Conservation (phyloP, 2,888 invertebrate genomes). For the Mythimna impura region DNA sequence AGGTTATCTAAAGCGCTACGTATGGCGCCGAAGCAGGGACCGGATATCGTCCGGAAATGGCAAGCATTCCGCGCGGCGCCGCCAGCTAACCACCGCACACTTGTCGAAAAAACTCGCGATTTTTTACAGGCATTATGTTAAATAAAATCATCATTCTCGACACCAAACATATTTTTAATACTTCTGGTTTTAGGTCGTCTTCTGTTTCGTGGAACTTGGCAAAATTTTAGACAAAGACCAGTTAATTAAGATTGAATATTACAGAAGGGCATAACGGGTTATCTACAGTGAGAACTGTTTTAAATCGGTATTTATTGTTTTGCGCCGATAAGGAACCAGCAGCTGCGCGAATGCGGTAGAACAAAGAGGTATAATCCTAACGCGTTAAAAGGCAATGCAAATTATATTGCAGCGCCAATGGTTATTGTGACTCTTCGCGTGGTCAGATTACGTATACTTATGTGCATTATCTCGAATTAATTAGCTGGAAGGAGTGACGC, state of each 20-base stretch:
- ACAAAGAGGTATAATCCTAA: constrained; percentile 86
- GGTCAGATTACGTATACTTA: constrained; percentile 76
- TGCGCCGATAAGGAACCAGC: constrained; percentile 83
- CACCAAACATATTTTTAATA: constrained; percentile 26
- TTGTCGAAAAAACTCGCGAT: constrained; percentile 78
- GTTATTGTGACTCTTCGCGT: constrained; percentile 72
- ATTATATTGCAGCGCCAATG: constrained; percentile 73
- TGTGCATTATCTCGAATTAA: constrained; percentile 83
- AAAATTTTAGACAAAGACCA: constrained; percentile 58
- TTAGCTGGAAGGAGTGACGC: constrained; percentile 77
- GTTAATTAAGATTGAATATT: constrained; percentile 53
- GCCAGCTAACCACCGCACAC: constrained; percentile 80
- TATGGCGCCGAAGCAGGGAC: constrained; percentile 79
- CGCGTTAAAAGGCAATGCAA: constrained; percentile 79
- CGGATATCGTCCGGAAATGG: constrained; percentile 90
- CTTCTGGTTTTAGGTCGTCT: constrained; percentile 33
- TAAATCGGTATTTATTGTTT: constrained; percentile 85
- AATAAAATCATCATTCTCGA: constrained; percentile 54
- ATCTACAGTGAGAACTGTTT: constrained; percentile 83
- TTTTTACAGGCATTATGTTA: constrained; percentile 66
- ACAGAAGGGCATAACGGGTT: constrained; percentile 74
- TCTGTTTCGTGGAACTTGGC: constrained; percentile 52
- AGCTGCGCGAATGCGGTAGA: constrained; percentile 83
- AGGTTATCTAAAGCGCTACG: constrained; percentile 78
- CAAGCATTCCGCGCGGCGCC: constrained; percentile 86